These are phyloP conservation scores for Galeopterus variegatus DNA, from an alignment of 2,113 vertebrate species.

Conservation along the genomic window DNA sequence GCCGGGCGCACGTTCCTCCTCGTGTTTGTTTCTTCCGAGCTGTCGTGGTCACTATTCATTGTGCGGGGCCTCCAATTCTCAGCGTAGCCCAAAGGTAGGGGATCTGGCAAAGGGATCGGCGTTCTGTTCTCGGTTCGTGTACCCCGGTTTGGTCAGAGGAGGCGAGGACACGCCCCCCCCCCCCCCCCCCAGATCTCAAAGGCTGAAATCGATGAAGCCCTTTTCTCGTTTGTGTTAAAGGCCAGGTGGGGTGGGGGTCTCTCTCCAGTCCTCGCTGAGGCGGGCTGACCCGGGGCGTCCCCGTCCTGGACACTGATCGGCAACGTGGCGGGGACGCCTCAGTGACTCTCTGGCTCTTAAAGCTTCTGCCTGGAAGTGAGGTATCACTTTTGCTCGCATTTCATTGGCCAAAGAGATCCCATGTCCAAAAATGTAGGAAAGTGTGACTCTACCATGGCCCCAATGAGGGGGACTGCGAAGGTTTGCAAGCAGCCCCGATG, in stretches of 20 bases:
- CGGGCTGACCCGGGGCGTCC: background rate
- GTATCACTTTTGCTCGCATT: background rate
- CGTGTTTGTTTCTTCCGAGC: too few species aligned
- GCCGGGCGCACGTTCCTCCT: background rate
- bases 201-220: background rate
- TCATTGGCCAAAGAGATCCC: constrained; percentile 6
- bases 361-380: background rate
- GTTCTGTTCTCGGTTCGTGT: background rate
- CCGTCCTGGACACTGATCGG: background rate
- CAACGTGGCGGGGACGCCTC: fast-evolving
- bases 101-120: background rate
- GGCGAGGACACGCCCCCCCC: background rate
- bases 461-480: too few species aligned
- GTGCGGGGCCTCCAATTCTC: too few species aligned
- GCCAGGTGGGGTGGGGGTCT: fast-evolving
- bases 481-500: background rate
- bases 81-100: background rate
- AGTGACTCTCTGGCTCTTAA: background rate
- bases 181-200: background rate
- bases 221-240: background rate
- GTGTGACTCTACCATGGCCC: background rate
- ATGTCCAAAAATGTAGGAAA: background rate
- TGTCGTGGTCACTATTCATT: too few species aligned
- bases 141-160: background rate
- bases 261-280: fast-evolving